A percentile compares a stretch with the other conserved stretches of the same genome.
Conservation (phyloP, 2,113 vertebrate species). For the Donacobius atricapilla region DNA sequence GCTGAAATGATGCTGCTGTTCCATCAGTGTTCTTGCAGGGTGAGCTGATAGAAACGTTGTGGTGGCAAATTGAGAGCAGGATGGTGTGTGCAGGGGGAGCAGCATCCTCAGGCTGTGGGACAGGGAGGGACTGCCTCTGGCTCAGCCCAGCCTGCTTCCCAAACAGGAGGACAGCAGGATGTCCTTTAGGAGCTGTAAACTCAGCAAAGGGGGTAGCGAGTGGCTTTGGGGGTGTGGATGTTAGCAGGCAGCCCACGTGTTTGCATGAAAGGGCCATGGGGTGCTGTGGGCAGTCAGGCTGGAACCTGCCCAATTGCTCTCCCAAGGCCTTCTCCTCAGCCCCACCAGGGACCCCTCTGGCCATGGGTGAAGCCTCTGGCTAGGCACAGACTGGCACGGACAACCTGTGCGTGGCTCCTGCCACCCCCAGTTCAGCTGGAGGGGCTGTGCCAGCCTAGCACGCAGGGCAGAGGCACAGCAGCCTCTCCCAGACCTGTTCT, state of each 20-base stretch:
- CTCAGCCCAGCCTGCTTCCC: not conserved
- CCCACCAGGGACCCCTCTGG: not conserved
- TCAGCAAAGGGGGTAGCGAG: not conserved
- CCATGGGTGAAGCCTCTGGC: not conserved
- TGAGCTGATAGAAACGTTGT: accelerated
- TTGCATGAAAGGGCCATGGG: not conserved
- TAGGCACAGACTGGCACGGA: too few relatives aligned
- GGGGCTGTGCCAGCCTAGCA: not conserved
- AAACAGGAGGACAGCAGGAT: not conserved
- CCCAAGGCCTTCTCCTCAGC: not conserved
- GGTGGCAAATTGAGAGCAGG: not conserved
- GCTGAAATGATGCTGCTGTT: not conserved
- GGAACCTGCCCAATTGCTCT: not conserved
- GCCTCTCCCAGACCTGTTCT: not conserved
- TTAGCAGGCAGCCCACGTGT: not conserved
- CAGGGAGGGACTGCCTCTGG: not conserved
- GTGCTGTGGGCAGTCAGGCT: not conserved
- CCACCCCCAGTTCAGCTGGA: not conserved
- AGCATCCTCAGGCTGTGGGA: not conserved
- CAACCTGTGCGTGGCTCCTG: not conserved
- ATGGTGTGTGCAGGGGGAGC: not conserved
- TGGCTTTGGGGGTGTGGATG: not conserved
- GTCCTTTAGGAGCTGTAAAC: not conserved
- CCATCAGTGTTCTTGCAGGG: accelerated
- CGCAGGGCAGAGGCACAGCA: not conserved